Evolutionary conservation across 1,140 invertebrate species (phyloP).

Genomic region (Tetramorium parvispinum): DNA sequence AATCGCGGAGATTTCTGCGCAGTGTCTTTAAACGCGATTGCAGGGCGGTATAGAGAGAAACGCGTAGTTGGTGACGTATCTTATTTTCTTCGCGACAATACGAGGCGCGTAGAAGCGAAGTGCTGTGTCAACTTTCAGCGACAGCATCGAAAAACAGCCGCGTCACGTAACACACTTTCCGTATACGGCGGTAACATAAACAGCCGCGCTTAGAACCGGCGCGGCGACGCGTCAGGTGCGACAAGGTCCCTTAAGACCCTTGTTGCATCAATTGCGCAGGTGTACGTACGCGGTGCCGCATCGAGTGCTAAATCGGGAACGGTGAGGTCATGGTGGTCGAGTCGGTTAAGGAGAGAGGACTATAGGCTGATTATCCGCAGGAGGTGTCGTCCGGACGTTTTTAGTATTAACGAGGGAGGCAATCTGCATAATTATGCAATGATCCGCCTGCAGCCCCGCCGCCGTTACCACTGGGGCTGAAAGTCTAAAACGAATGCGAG

Average conservation of each 20-base stretch:
- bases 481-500: constrained; percentile 63
- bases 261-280: constrained; percentile 66
- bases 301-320: constrained; percentile 37
- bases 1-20: neutral
- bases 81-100: constrained; percentile 12
- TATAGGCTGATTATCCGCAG: constrained; percentile 32
- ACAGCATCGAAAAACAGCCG: constrained; percentile 68
- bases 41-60: neutral
- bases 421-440: constrained; percentile 72
- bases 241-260: constrained; percentile 60
- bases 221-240: constrained; percentile 39
- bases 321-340: constrained; percentile 54
- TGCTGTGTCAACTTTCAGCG: constrained; percentile 16
- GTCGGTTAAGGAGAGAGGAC: neutral
- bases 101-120: neutral
- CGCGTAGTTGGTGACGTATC: neutral
- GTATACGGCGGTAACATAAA: constrained; percentile 70
- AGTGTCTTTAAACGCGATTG: neutral
- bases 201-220: constrained; percentile 58
- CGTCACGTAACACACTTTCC: constrained; percentile 76
- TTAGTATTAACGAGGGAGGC: constrained; percentile 57
- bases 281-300: constrained; percentile 61
- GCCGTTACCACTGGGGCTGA: constrained; percentile 34
- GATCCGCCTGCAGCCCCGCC: constrained; percentile 57
- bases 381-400: constrained; percentile 44